A percentile compares a stretch with the other conserved stretches of the same genome.
Evolutionary conservation across 1,140 invertebrate species (phyloP).

Genomic region (Drosophila pandora): DNA sequence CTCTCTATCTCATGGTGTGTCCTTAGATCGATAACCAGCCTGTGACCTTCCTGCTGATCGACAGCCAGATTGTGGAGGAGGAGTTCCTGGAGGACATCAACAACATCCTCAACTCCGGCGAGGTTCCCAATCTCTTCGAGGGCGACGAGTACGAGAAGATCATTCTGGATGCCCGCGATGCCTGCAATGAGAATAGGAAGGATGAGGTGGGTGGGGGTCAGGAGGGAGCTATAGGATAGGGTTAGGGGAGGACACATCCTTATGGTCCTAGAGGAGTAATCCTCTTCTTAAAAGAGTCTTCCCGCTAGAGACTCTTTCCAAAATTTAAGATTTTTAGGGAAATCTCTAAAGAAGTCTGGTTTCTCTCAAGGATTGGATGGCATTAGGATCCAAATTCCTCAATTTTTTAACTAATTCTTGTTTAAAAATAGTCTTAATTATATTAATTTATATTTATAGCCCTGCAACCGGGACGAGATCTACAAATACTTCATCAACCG

Average conservation of each 20-base stretch:
- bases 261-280: too few relatives aligned
- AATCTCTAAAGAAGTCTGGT: too few relatives aligned
- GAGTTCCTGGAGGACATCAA: conserved; percentile 97
- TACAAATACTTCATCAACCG: conserved; percentile 93
- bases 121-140: conserved; percentile 94
- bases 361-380: too few relatives aligned
- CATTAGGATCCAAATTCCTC: too few relatives aligned
- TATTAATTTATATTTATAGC: conserved; percentile 45
- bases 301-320: too few relatives aligned
- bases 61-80: conserved; percentile 96
- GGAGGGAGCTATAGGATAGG: background rate
- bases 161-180: conserved; percentile 88
- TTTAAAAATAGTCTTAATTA: too few relatives aligned
- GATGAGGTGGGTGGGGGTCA: conserved; percentile 79
- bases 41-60: conserved; percentile 94
- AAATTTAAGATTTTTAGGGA: too few relatives aligned
- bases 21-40: conserved; percentile 87
- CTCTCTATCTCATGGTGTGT: too few relatives aligned
- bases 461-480: conserved; percentile 89
- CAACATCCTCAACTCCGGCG: conserved; percentile 94
- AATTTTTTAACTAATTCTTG: too few relatives aligned
- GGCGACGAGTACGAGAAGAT: conserved; percentile 93
- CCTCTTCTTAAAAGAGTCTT: too few relatives aligned
- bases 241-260: too few relatives aligned
- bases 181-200: conserved; percentile 88